These are phyloP conservation scores for Drosophila insularis DNA, from an alignment of 1,140 invertebrate species.

Conservation along the genomic window DNA sequence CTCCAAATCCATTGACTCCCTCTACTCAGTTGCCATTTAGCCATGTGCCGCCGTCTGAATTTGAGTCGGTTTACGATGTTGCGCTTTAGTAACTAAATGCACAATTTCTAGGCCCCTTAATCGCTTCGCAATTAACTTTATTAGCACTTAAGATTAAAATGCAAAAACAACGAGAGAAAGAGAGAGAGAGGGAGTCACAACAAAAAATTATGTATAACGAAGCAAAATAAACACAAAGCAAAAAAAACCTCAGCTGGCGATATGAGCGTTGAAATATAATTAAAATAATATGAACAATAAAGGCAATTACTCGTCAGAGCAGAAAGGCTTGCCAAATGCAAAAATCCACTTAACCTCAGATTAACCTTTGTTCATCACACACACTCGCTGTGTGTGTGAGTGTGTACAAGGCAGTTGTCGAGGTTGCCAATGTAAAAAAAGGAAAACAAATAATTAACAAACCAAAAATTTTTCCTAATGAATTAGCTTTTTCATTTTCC, in stretches of 20 bases:
- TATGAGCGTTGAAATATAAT: constrained; percentile 45
- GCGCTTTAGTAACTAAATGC: constrained; percentile 70
- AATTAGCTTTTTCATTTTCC: constrained; percentile 38
- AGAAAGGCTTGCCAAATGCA: constrained; percentile 62
- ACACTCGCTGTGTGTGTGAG: not conserved
- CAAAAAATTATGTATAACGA: not conserved
- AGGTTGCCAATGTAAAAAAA: constrained; percentile 36
- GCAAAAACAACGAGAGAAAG: constrained; percentile 10
- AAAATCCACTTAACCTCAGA: constrained; percentile 53
- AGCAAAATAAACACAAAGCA: not conserved
- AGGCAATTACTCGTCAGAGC: constrained; percentile 57
- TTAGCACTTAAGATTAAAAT: constrained; percentile 69
- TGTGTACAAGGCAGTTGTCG: constrained; percentile 8
- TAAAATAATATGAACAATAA: constrained; percentile 73
- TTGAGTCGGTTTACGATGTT: constrained; percentile 41
- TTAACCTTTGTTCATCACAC: constrained; percentile 48
- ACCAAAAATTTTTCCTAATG: constrained; percentile 25
- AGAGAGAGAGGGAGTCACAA: not conserved
- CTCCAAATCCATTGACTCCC: not conserved
- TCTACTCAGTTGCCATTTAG: constrained; percentile 31
- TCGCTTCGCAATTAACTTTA: constrained; percentile 72
- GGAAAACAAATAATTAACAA: constrained; percentile 14
- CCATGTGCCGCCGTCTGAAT: constrained; percentile 40
- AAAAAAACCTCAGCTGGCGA: constrained; percentile 60
- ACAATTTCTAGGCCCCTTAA: constrained; percentile 58